These are phyloP conservation scores for Acrocyrtus sp. DNA, from an alignment of 2,888 invertebrate genomes.

Conservation along the genomic window DNA sequence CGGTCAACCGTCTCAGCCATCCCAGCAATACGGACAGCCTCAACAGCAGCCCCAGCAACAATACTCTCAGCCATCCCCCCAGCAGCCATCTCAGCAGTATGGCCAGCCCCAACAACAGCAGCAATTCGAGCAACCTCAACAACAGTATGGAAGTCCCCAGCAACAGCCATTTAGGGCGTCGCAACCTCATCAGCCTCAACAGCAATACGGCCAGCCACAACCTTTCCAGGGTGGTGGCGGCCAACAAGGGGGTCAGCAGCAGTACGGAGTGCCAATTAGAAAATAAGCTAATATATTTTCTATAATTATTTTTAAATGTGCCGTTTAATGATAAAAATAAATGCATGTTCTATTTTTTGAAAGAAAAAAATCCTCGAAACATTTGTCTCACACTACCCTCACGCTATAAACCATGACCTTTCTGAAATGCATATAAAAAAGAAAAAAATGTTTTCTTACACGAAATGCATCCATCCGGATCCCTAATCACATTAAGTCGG, in stretches of 20 bases:
- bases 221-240: slow-evolving; percentile 5
- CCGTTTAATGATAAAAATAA: neutral
- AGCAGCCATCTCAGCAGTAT: slow-evolving; percentile 5
- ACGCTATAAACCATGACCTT: no score
- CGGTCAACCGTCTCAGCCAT: neutral
- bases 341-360: neutral
- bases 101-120: slow-evolving; percentile 18
- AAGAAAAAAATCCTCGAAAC: neutral
- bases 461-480: slow-evolving; percentile 56
- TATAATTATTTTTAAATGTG: no score
- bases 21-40: no score
- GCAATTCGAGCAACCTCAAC: slow-evolving; percentile 13
- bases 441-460: slow-evolving; percentile 46
- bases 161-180: no score
- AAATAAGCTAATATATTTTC: slow-evolving; percentile 26
- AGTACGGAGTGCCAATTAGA: slow-evolving; percentile 21
- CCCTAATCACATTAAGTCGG: slow-evolving; percentile 51
- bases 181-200: no score
- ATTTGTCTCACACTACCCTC: no score
- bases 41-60: slow-evolving; percentile 29
- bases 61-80: slow-evolving; percentile 10
- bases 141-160: slow-evolving; percentile 12
- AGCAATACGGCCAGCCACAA: slow-evolving; percentile 45
- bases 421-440: no score
- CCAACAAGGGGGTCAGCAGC: slow-evolving; percentile 2